Base-by-base conservation (phyloP, 1,140 invertebrate genomes). In the Psix sp. region DNA sequence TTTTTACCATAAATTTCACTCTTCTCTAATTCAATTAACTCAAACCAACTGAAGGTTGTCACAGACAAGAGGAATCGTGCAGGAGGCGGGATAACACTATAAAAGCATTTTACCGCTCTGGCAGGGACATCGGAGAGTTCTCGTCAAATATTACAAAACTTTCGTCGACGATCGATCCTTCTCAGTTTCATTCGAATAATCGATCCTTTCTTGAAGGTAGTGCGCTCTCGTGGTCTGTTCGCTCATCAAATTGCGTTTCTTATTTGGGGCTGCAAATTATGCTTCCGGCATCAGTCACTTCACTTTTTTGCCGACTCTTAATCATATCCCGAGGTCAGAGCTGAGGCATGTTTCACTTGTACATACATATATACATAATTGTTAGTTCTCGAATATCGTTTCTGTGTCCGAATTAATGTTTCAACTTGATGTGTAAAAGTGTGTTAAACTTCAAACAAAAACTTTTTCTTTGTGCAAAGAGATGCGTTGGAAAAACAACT, bases 141-240 rank as follows among this genome's bases (percentile, higher is more conserved):
- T 29, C 26, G 21, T n/a, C 13, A 74, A 57, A 65, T 70, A 74
- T 65, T 42, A 60, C 60, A 66, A 75, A 62, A 75, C 73, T 70
- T 70, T 75, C 73, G 60, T 75, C 54, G 59, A 65, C 70, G 65
- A 70, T 75, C 65, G 72, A 75, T 75, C 52, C 46, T 46, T 59
- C 65, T 75, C 66, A 75, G 73, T 75, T 70, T 75, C 60, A 54
- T 35, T 70, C 60, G 29, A 62, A 57, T 60, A 66, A 75, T 70
- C 73, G 73, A 75, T 75, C 46, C 48, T 52, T 31, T 36, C 45
- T 45, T 57, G 40, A 68, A 74, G 45, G 52, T 60, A 33, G 42
- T 54, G 63, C 42, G 65, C 38, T 38, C 20, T 49, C 13, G 65
- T 70, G 65, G 36, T 70, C 40, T 70, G 66, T 70, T 60, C 52